phyloP scores from a whole-genome alignment of 2,797 vertebrate species.

The Acanthiza pusilla region DNA sequence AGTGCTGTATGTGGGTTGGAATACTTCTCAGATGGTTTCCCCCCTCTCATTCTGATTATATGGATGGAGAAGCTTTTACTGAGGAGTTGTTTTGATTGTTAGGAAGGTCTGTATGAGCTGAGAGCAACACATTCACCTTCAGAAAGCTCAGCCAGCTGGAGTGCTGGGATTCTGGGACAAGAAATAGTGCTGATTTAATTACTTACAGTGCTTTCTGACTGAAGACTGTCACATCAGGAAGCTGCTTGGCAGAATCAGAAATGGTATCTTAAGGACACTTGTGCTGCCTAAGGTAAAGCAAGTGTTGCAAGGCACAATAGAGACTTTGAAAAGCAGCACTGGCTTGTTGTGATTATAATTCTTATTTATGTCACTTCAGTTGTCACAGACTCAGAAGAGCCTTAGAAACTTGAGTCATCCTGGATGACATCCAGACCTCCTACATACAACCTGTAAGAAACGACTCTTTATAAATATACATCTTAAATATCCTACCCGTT shows the following conservation, averaged over 20 bases:
- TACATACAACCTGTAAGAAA: conserved; percentile 14
- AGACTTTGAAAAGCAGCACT: conserved; percentile 8
- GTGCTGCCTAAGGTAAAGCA: not conserved
- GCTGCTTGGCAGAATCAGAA: not conserved
- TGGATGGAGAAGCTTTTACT: not conserved
- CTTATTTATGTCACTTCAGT: conserved; percentile 33
- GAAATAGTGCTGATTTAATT: not conserved
- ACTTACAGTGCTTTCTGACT: not conserved
- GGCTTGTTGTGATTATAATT: conserved; percentile 13
- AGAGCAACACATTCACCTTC: not conserved
- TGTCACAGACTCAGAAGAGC: conserved; percentile 22
- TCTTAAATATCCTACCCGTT: not conserved
- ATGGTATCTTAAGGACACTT: not conserved
- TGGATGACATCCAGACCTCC: conserved; percentile 24
- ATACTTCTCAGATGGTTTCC: not conserved
- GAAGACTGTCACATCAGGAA: not conserved
- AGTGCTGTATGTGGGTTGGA: not conserved
- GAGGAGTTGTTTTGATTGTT: not conserved
- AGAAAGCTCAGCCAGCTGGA: not conserved
- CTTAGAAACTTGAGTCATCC: conserved; percentile 49
- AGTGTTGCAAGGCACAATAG: not conserved
- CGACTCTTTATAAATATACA: not conserved
- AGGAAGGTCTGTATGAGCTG: not conserved
- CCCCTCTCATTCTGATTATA: not conserved
- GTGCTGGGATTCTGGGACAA: not conserved